A percentile compares a stretch with the other conserved stretches of the same genome.
phyloP scores from a whole-genome alignment of 2,113 vertebrate species.

The Bettongia penicillata region DNA sequence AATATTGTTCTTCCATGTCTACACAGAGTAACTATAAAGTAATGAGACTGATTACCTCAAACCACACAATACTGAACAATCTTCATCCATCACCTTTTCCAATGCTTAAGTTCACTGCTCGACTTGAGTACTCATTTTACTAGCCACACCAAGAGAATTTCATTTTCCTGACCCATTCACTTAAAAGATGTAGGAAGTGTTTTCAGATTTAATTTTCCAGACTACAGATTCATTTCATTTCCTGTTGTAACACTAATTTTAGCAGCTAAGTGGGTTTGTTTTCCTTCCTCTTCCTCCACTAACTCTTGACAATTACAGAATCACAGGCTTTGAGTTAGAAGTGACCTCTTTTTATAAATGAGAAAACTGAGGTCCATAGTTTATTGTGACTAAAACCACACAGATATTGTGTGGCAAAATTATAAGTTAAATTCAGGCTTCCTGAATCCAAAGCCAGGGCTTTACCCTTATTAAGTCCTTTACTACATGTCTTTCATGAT shows the following conservation, averaged over 20 bases:
- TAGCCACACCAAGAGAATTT: neutral
- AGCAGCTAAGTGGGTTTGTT: neutral
- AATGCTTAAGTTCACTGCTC: neutral
- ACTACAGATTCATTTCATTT: slow-evolving; percentile 1
- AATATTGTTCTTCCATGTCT: neutral
- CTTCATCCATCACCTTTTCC: neutral
- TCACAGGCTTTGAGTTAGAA: neutral
- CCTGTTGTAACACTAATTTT: slow-evolving; percentile 13
- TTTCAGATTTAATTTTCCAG: neutral
- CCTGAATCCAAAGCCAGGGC: neutral
- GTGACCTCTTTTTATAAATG: neutral
- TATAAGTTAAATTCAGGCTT: neutral
- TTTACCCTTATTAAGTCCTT: neutral
- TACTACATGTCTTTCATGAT: neutral
- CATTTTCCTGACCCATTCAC: neutral
- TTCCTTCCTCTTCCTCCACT: neutral
- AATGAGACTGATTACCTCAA: slow-evolving; percentile 27
- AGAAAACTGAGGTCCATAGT: neutral
- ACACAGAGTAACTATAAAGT: neutral
- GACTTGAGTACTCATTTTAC: neutral
- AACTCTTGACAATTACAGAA: slow-evolving; percentile 21
- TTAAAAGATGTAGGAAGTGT: slow-evolving; percentile 39
- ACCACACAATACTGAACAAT: neutral
- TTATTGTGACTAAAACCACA: neutral
- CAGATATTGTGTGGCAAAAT: neutral